Evolutionary conservation across 2,797 vertebrate genomes (phyloP).

Genomic region (Takifugu ocellatus): DNA sequence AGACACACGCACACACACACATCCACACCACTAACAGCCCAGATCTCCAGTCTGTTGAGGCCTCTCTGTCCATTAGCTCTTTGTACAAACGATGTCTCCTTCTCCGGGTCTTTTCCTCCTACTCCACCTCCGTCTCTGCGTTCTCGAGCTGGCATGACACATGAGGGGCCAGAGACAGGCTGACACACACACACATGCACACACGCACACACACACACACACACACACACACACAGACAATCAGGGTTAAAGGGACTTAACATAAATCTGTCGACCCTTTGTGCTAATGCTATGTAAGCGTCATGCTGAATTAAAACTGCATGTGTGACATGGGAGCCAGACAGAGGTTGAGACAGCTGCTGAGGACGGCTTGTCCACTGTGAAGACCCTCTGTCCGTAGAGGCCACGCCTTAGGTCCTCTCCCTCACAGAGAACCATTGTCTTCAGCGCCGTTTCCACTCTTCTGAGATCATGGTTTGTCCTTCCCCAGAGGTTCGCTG

Average conservation of each 20-base stretch:
- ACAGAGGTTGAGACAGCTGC: slow-evolving; percentile 70
- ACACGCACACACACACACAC: slow-evolving; percentile 8
- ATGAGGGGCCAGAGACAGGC: slow-evolving; percentile 32
- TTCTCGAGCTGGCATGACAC: slow-evolving; percentile 57
- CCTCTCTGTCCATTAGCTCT: slow-evolving; percentile 47
- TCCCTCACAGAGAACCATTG: slow-evolving; percentile 74
- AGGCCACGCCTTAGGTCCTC: slow-evolving; percentile 62
- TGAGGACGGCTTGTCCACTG: slow-evolving; percentile 48
- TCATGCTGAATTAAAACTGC: slow-evolving; percentile 45
- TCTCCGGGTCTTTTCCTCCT: slow-evolving; percentile 61
- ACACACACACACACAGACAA: slow-evolving; percentile 7
- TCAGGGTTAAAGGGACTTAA: slow-evolving; percentile 41
- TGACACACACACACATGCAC: slow-evolving; percentile 15
- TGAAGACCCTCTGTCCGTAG: slow-evolving; percentile 70
- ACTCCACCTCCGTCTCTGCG: slow-evolving; percentile 73
- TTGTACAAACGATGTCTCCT: slow-evolving; percentile 34
- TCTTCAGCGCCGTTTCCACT: slow-evolving; percentile 60
- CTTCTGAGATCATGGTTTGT: slow-evolving; percentile 74
- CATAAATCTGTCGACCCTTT: slow-evolving; percentile 51
- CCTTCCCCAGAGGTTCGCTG: slow-evolving; percentile 47
- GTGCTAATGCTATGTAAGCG: slow-evolving; percentile 47
- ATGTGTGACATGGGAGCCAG: slow-evolving; percentile 47
- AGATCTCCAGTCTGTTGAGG: slow-evolving; percentile 28
- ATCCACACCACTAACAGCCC: slow-evolving; percentile 34
- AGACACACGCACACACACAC: slow-evolving; percentile 11